Conservation (phyloP, 2,888 invertebrate species). For the Napeogenes sylphis region DNA sequence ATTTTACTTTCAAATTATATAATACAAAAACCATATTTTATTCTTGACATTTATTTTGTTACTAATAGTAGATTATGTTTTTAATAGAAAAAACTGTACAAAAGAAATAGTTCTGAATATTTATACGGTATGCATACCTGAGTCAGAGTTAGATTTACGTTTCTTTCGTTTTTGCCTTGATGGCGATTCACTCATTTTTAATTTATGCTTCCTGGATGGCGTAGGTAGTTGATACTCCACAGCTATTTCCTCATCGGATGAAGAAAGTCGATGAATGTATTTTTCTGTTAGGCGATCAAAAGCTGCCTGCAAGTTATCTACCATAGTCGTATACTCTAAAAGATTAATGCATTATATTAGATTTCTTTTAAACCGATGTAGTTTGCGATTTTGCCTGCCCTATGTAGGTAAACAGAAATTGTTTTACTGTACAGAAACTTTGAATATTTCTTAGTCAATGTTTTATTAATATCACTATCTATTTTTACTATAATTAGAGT, state of each 20-base stretch:
- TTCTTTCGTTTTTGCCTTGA: slow-evolving; percentile 61
- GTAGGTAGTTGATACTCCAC: slow-evolving; percentile 80
- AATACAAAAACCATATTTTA: not conserved
- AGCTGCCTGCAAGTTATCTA: slow-evolving; percentile 87
- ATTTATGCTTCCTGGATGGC: slow-evolving; percentile 66
- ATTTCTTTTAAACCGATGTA: too few relatives aligned
- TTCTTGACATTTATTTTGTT: not conserved
- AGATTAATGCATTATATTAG: slow-evolving; percentile 19
- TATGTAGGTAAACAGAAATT: too few relatives aligned
- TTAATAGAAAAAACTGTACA: not conserved
- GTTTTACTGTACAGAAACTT: too few relatives aligned
- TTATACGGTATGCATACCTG: slow-evolving; percentile 16
- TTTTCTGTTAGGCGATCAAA: slow-evolving; percentile 90
- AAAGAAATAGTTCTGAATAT: slow-evolving; percentile 4
- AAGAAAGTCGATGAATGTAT: slow-evolving; percentile 88
- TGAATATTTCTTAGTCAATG: too few relatives aligned
- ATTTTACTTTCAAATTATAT: too few relatives aligned
- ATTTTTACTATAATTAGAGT: too few relatives aligned
- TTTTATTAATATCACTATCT: too few relatives aligned
- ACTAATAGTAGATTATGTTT: too few relatives aligned
- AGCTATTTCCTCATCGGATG: slow-evolving; percentile 87
- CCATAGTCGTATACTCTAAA: slow-evolving; percentile 92
- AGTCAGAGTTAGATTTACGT: slow-evolving; percentile 59
- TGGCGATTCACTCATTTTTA: slow-evolving; percentile 61
- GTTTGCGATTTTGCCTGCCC: too few relatives aligned